phyloP scores from a whole-genome alignment of 2,888 invertebrate species.

The Malthinus seriepunctatus region DNA sequence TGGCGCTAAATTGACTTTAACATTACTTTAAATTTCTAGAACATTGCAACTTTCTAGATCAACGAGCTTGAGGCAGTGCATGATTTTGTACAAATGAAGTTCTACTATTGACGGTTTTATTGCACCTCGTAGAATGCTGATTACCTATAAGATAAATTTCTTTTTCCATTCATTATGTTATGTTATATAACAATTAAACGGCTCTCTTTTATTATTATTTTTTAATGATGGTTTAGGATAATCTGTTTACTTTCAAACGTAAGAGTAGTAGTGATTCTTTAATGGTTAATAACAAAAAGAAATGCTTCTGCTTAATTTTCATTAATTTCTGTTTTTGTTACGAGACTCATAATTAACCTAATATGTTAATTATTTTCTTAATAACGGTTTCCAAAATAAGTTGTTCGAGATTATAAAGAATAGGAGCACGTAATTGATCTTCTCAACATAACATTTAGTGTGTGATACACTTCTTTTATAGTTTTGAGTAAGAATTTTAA shows the following conservation, averaged over 20 bases:
- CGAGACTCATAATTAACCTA: neutral
- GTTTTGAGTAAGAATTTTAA: too few relatives aligned
- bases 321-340: neutral
- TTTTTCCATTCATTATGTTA: neutral
- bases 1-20: conserved; percentile 2
- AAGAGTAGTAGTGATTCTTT: neutral
- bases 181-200: neutral
- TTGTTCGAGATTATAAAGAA: neutral
- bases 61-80: neutral
- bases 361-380: neutral
- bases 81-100: neutral
- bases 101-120: neutral
- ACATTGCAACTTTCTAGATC: conserved; percentile 6
- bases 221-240: too few relatives aligned
- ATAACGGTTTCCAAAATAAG: neutral
- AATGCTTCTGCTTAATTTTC: neutral
- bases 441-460: too few relatives aligned
- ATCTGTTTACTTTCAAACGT: too few relatives aligned
- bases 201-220: too few relatives aligned
- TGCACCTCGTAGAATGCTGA: neutral
- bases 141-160: conserved; percentile 5
- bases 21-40: neutral
- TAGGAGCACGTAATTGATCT: too few relatives aligned
- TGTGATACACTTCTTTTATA: too few relatives aligned
- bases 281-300: neutral